Conservation (phyloP, 2,797 vertebrate genomes). For the Danio kyathit region DNA sequence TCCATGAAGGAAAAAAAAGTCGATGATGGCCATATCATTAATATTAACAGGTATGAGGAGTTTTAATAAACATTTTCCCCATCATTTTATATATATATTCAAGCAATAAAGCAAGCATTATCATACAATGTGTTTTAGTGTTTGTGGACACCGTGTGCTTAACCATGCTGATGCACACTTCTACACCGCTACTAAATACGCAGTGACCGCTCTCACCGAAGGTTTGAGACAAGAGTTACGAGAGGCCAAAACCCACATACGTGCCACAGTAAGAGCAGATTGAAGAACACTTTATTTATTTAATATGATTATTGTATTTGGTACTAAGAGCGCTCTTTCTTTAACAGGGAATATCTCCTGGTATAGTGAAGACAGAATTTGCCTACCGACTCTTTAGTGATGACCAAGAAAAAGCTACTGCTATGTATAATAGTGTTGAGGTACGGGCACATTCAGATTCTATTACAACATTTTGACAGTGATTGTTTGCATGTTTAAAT, state of each 20-base stretch:
- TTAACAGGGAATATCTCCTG: slow-evolving; percentile 88
- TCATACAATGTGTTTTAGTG: background rate
- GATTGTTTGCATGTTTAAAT: background rate
- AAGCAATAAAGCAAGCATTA: background rate
- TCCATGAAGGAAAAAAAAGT: slow-evolving; percentile 90
- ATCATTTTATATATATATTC: background rate
- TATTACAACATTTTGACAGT: background rate
- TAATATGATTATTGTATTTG: background rate
- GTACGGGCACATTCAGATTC: slow-evolving; percentile 67
- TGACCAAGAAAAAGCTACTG: slow-evolving; percentile 79
- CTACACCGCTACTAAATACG: slow-evolving; percentile 87
- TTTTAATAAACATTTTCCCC: background rate
- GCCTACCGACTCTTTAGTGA: slow-evolving; percentile 74
- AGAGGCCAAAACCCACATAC: slow-evolving; percentile 84
- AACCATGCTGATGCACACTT: slow-evolving; percentile 77
- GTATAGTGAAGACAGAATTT: slow-evolving; percentile 88
- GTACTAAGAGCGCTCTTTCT: slow-evolving; percentile 31
- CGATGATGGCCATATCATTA: slow-evolving; percentile 90
- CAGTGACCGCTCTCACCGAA: slow-evolving; percentile 88
- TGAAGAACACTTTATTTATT: background rate
- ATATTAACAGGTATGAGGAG: slow-evolving; percentile 86
- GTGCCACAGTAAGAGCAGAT: slow-evolving; percentile 81
- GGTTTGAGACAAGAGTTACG: slow-evolving; percentile 87
- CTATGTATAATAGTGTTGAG: slow-evolving; percentile 78
- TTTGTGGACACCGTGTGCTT: slow-evolving; percentile 81